phyloP scores from a whole-genome alignment of 1,140 invertebrate species.

The Drosophila neocordata region DNA sequence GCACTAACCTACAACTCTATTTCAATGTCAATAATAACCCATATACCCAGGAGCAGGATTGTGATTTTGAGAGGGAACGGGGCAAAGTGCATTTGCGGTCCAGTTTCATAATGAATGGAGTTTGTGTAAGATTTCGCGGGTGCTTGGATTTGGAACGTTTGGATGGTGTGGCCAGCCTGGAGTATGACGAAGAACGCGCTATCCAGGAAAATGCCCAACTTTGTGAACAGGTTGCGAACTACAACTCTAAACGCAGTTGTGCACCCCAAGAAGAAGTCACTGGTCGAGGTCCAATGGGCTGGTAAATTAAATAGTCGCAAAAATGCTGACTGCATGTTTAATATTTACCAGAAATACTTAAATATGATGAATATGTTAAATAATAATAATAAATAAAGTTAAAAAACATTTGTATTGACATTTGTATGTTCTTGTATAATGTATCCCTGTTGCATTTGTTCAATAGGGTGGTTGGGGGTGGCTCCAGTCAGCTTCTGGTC shows the following conservation, averaged over 20 bases:
- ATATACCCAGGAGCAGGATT: conserved; percentile 89
- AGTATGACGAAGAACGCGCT: conserved; percentile 94
- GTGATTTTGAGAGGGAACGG: conserved; percentile 97
- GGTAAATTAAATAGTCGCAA: conserved; percentile 27
- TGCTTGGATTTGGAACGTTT: conserved; percentile 97
- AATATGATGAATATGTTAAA: too few relatives aligned
- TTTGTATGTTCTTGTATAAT: neutral
- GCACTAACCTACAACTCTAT: conserved; percentile 95
- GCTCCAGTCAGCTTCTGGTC: neutral
- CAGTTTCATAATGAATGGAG: conserved; percentile 98
- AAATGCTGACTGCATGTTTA: neutral
- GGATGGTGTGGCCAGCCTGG: conserved; percentile 95
- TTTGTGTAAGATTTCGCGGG: conserved; percentile 97
- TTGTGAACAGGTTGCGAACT: conserved; percentile 94
- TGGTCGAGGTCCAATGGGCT: conserved; percentile 50
- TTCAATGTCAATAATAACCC: conserved; percentile 89
- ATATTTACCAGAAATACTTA: neutral
- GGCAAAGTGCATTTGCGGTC: conserved; percentile 98
- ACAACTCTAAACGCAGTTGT: conserved; percentile 59
- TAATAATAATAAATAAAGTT: too few relatives aligned
- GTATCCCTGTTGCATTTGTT: conserved; percentile 44
- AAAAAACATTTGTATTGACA: too few relatives aligned
- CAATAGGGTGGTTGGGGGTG: neutral
- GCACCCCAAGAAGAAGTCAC: conserved; percentile 55
- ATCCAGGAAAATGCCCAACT: conserved; percentile 92